Evolutionary conservation across 2,888 invertebrate species (phyloP).

Genomic region (Anoncus sp.): DNA sequence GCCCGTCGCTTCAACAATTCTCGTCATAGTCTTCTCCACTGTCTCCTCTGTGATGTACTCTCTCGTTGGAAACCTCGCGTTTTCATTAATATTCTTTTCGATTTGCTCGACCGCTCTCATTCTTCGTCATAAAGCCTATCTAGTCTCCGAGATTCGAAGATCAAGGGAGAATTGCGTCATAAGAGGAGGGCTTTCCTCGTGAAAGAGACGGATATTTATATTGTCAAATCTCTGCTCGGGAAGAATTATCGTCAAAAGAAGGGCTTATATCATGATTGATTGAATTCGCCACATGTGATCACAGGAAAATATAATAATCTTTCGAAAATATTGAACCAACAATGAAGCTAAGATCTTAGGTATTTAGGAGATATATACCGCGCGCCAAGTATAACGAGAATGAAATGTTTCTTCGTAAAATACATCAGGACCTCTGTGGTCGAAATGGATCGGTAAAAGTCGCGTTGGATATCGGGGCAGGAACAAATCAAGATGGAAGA

Average conservation of each 20-base stretch:
- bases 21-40: constrained; percentile 15
- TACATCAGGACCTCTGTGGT: constrained; percentile 20
- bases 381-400: constrained; percentile 22
- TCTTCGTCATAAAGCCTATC: constrained; percentile 18
- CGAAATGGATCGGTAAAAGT: constrained; percentile 51
- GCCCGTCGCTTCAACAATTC: constrained; percentile 34
- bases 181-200: constrained; percentile 34
- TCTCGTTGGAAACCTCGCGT: constrained; percentile 43
- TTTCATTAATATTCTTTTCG: constrained; percentile 61
- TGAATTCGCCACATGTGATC: constrained; percentile 26
- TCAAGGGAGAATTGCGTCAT: constrained; percentile 30
- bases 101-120: constrained; percentile 28
- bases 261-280: constrained; percentile 35
- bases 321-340: constrained; percentile 12
- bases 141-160: constrained; percentile 27
- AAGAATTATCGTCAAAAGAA: constrained; percentile 13
- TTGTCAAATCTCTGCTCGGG: constrained; percentile 21
- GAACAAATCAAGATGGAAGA: constrained; percentile 67
- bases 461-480: constrained; percentile 40
- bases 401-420: constrained; percentile 12
- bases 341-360: constrained; percentile 13
- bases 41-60: constrained; percentile 30
- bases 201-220: constrained; percentile 44
- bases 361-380: not conserved
- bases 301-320: constrained; percentile 19